These are phyloP conservation scores for Portunus trituberculatus DNA, from an alignment of 1,140 invertebrate genomes.

Conservation along the genomic window DNA sequence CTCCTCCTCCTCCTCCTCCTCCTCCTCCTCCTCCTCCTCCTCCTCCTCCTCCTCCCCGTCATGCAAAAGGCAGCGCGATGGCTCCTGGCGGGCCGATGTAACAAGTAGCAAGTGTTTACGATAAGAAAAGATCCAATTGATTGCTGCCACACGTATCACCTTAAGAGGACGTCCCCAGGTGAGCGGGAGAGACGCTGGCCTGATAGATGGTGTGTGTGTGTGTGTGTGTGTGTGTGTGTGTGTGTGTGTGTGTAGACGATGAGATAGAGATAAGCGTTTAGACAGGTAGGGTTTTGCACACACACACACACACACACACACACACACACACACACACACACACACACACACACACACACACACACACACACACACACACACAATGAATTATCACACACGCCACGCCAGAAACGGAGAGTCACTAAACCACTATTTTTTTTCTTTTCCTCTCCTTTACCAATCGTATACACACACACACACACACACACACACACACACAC, in stretches of 20 bases:
- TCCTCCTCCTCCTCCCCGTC: not conserved
- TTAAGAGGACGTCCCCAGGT: not conserved
- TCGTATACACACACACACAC: no score
- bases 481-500: no score
- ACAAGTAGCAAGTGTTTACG: not conserved
- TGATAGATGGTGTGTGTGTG: not conserved
- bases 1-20: not conserved
- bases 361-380: not conserved
- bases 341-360: not conserved
- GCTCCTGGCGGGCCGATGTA: no score
- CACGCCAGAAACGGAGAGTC: not conserved
- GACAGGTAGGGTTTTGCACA: no score
- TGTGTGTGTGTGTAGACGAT: not conserved
- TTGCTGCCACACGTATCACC: not conserved
- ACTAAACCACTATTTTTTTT: not conserved
- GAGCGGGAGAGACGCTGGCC: not conserved
- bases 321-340: no score
- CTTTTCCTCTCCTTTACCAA: not conserved
- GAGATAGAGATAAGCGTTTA: no score
- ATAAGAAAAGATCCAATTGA: not conserved
- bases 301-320: no score
- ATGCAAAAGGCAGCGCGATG: no score
- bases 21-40: not conserved
- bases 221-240: constrained; percentile 9
- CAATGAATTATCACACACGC: not conserved